Conservation (phyloP, 1,140 invertebrate species). For the Anastatus disparis region DNA sequence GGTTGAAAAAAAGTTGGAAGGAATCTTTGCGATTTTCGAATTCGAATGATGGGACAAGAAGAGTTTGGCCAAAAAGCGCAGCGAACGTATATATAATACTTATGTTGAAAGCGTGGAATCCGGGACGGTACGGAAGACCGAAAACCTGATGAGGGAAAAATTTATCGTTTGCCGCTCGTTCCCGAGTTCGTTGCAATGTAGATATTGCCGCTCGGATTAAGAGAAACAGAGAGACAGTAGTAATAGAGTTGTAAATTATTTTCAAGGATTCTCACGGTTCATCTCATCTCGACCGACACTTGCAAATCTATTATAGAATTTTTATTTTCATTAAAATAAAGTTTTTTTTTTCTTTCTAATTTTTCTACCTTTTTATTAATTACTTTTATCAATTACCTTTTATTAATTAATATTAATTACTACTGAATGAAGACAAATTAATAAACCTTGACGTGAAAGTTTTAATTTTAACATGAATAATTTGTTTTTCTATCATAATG, state of each 20-base stretch:
- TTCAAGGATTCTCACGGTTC: slow-evolving; percentile 2
- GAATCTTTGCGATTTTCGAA: slow-evolving; percentile 29
- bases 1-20: slow-evolving; percentile 12
- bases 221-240: neutral
- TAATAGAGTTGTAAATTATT: slow-evolving; percentile 19
- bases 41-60: slow-evolving; percentile 8
- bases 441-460: too few species aligned
- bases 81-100: neutral
- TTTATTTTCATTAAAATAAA: too few species aligned
- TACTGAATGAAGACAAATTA: too few species aligned
- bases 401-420: too few species aligned
- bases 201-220: neutral
- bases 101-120: slow-evolving; percentile 15
- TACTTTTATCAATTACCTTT: too few species aligned
- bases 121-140: neutral
- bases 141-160: slow-evolving; percentile 32
- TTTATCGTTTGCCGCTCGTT: too few species aligned
- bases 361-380: too few species aligned
- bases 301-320: too few species aligned
- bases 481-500: too few species aligned
- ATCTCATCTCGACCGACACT: neutral
- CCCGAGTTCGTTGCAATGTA: neutral
- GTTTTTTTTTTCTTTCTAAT: too few species aligned
- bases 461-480: too few species aligned
- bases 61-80: neutral